Percentiles rank a stretch among this genome's conserved stretches.
Conservation (phyloP, 2,113 vertebrate species). For the Macrotus californicus region DNA sequence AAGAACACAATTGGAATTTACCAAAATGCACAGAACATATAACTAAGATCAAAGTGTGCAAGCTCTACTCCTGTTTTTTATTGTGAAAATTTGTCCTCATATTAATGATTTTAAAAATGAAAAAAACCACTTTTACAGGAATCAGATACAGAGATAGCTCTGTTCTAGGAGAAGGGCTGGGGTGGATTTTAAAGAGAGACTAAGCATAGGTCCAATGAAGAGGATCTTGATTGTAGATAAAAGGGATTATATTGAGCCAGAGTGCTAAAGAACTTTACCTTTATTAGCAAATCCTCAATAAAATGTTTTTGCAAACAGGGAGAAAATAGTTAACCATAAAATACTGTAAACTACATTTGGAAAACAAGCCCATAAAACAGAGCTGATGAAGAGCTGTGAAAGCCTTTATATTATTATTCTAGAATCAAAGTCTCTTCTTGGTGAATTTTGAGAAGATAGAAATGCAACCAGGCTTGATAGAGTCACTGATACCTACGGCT, state of each 20-base stretch:
- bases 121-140: background rate
- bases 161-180: background rate
- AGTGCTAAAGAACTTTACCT: background rate
- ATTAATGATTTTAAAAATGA: background rate
- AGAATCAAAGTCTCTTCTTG: constrained; percentile 54
- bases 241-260: background rate
- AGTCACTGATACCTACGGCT: background rate
- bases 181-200: background rate
- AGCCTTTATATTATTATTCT: constrained; percentile 37
- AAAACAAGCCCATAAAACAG: constrained; percentile 24
- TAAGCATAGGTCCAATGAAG: background rate
- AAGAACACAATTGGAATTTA: background rate
- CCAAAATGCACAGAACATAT: background rate
- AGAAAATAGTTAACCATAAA: background rate
- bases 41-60: background rate
- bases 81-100: background rate
- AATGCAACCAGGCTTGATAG: constrained; percentile 22
- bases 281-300: background rate
- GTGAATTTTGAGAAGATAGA: constrained; percentile 2
- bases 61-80: background rate
- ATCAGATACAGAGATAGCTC: background rate
- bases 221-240: background rate
- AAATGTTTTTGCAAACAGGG: background rate
- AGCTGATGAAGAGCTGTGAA: constrained; percentile 32
- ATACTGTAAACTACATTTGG: constrained; percentile 30